Evolutionary conservation across 2,797 vertebrate species (phyloP).

Genomic region (Hippoglossus hippoglossus): DNA sequence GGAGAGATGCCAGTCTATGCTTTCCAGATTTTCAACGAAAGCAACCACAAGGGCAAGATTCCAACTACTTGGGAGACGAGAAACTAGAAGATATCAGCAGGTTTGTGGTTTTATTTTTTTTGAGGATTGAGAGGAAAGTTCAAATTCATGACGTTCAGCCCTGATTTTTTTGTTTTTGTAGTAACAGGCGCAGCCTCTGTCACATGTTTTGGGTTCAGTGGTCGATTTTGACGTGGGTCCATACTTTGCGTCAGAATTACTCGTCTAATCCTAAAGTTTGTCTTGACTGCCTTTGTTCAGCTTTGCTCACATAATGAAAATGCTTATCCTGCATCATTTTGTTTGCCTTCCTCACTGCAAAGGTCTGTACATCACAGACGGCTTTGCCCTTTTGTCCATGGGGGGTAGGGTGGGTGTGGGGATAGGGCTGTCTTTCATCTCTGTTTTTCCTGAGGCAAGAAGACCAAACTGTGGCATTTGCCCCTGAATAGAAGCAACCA

Average conservation of each 20-base stretch:
- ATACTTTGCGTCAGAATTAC: constrained; percentile 55
- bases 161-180: constrained; percentile 15
- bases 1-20: constrained; percentile 91
- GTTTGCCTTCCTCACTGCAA: constrained; percentile 65
- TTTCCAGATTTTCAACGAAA: constrained; percentile 99
- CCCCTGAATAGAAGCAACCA: constrained; percentile 47
- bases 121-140: constrained; percentile 13
- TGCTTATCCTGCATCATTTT: constrained; percentile 76
- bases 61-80: constrained; percentile 97
- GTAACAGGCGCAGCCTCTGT: constrained; percentile 13
- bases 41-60: constrained; percentile 91
- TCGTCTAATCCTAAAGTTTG: constrained; percentile 73
- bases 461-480: constrained; percentile 39
- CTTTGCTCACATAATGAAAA: constrained; percentile 81
- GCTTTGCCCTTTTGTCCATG: constrained; percentile 63
- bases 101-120: constrained; percentile 83
- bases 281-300: constrained; percentile 74
- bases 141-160: constrained; percentile 21
- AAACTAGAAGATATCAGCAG: constrained; percentile 96
- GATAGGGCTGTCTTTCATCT: constrained; percentile 62
- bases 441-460: constrained; percentile 52
- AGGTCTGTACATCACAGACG: constrained; percentile 69
- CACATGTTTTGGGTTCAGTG: constrained; percentile 48
- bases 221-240: constrained; percentile 42
- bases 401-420: constrained; percentile 32